These are phyloP conservation scores for Heterocephalus glaber DNA, from an alignment of 2,113 vertebrate genomes.

Conservation along the genomic window DNA sequence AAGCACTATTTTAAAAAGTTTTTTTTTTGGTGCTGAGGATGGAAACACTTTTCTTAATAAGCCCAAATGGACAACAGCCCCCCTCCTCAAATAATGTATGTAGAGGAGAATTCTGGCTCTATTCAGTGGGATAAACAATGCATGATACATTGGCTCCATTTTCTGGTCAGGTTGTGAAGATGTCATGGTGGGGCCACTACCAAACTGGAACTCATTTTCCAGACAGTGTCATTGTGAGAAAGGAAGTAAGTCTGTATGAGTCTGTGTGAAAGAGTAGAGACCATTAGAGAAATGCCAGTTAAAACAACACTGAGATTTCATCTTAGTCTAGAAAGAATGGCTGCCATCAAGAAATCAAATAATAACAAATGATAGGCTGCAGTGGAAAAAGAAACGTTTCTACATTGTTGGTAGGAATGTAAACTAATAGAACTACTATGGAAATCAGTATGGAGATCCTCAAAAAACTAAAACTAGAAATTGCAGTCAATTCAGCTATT, in stretches of 20 bases:
- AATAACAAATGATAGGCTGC: background rate
- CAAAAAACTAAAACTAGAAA: background rate
- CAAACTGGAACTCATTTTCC: background rate
- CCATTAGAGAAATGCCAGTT: background rate
- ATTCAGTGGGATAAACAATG: background rate
- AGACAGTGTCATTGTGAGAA: background rate
- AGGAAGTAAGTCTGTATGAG: background rate
- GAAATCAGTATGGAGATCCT: background rate
- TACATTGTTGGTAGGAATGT: background rate
- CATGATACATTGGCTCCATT: background rate
- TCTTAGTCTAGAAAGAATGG: background rate
- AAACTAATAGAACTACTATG: background rate
- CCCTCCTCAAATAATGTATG: background rate
- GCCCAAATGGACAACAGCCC: background rate
- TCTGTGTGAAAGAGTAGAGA: background rate
- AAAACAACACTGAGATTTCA: background rate
- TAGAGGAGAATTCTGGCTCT: background rate
- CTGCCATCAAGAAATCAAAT: background rate
- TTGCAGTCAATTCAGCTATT: background rate
- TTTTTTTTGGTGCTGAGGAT: background rate
- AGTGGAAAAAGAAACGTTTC: background rate
- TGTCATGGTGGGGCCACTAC: background rate
- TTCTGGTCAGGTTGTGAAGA: background rate
- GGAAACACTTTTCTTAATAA: background rate
- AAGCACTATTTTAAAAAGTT: background rate